Percentiles rank a stretch among this genome's conserved stretches.
Conservation (phyloP, 2,888 invertebrate species). For the Microplitis manilae region DNA sequence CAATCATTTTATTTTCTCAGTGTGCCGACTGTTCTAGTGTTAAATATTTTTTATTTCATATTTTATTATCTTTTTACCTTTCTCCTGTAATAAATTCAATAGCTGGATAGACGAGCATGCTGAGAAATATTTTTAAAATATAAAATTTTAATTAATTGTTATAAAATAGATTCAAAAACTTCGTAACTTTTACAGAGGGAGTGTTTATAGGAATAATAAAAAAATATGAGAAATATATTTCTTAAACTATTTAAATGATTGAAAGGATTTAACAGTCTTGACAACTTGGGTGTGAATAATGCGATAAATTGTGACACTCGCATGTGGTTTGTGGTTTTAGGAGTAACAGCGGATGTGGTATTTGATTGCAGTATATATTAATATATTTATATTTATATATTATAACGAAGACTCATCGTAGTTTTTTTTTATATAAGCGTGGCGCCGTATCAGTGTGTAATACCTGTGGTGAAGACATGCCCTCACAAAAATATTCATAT, state of each 20-base stretch:
- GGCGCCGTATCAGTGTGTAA: not conserved
- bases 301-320: not conserved
- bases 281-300: not conserved
- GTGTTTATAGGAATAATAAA: too few species aligned
- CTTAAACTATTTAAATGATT: not conserved
- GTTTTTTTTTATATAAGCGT: not conserved
- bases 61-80: conserved; percentile 7
- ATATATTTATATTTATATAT: conserved; percentile 13
- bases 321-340: conserved; percentile 14
- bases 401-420: conserved; percentile 6
- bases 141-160: too few species aligned
- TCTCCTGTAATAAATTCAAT: conserved; percentile 3
- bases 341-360: not conserved
- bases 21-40: not conserved
- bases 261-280: not conserved
- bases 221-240: not conserved
- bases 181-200: too few species aligned
- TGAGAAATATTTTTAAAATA: too few species aligned
- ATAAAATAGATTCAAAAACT: too few species aligned
- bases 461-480: not conserved
- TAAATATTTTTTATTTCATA: not conserved
- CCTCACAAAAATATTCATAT: not conserved
- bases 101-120: not conserved
- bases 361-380: conserved; percentile 4
- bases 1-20: too few species aligned